Base-by-base conservation (phyloP, 2,113 vertebrate genomes). In the Cichladusa arquata region DNA sequence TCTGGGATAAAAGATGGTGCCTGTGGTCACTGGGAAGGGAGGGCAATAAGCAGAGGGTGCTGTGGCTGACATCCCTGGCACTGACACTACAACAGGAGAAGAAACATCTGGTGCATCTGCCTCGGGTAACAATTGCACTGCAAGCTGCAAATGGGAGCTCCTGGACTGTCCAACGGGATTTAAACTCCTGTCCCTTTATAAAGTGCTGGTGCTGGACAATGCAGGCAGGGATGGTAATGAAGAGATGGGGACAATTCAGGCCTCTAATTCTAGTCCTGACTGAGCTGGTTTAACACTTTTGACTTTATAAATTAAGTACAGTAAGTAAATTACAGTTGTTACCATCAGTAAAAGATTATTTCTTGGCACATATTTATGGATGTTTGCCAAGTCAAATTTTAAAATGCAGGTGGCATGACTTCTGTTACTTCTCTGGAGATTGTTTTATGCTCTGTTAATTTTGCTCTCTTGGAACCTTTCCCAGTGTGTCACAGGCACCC, bases 71-170 rank as follows among this genome's bases (percentile, higher is more conserved):
- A 8, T 23, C 29, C 31, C 73, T 28, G 45, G 12, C 50, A 28
- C 9, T 5, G 11, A 11, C 29, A 6, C 24, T 1, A 0, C 2
- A 15, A 22, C n/a, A 51, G 45, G 14, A 12, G 9, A 34, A 48
- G 33, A 36, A 50, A 23, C 2, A 4, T 22, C 29, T 60, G 48
- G 23, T 6, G 8, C 20, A 8, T 33, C 40, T 72, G 57, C 15
- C n/a, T 88, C 0, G 0, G 24, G 47, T 15, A 40, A 13, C 8
- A 17, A 19, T 3, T 44, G 31, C n/a, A 34, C 20, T 3, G 2
- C 42, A 40, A 82, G 14, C 31, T 90, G 66, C 24, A 48, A 38
- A 33, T 8, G 29, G 33, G n/a, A 88, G 13, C 5, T 8, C 48
- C 1, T 0, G 0, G 17, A 4, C 36, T 80, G 29, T 4, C 54